Percentiles rank a stretch among this genome's conserved stretches.
phyloP scores from a whole-genome alignment of 2,113 vertebrate species.

The Ictalurus punctatus region DNA sequence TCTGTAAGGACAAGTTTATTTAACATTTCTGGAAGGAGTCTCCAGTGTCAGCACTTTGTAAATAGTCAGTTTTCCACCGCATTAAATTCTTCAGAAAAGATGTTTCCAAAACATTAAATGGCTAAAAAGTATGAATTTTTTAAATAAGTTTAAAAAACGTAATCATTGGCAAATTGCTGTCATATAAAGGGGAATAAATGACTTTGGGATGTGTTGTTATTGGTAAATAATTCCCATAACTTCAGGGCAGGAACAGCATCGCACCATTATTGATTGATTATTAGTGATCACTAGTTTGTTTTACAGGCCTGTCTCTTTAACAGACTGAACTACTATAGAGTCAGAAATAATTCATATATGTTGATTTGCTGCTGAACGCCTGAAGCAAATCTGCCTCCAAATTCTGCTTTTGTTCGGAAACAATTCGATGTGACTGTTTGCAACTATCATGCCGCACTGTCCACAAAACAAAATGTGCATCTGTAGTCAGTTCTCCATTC shows the following conservation, averaged over 20 bases:
- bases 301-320: not conserved
- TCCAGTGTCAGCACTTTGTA: not conserved
- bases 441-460: not conserved
- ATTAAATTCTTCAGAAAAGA: not conserved
- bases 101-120: not conserved
- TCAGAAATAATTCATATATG: slow-evolving; percentile 39
- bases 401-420: slow-evolving; percentile 19
- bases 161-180: too few species aligned
- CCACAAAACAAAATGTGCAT: slow-evolving; percentile 17
- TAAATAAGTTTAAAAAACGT: not conserved
- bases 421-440: slow-evolving; percentile 13
- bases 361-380: not conserved
- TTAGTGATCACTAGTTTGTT: not conserved
- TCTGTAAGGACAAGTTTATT: not conserved
- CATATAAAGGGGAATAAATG: not conserved
- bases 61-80: too few species aligned
- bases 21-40: not conserved
- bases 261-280: not conserved
- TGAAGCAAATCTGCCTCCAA: slow-evolving; percentile 13
- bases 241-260: not conserved
- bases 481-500: slow-evolving; percentile 7
- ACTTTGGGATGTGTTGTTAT: not conserved
- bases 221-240: not conserved
- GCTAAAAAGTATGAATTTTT: not conserved
- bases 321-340: not conserved